phyloP scores from a whole-genome alignment of 2,888 invertebrate genomes.

The Tenthredo scrophulariae region DNA sequence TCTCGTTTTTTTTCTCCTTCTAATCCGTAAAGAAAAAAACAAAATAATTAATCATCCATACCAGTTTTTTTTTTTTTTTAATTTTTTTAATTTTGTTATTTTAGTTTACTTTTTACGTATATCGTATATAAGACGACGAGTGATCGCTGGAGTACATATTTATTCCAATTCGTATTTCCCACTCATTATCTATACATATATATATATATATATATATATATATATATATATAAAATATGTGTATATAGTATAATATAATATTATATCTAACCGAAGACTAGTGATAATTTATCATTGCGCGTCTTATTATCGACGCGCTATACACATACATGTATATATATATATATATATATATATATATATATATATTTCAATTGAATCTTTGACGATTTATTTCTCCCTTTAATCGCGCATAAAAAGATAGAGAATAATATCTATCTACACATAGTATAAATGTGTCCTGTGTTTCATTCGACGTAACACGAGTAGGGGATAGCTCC shows the following conservation, averaged over 20 bases:
- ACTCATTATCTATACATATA: background rate
- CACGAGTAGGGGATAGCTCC: background rate
- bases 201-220: background rate
- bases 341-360: background rate
- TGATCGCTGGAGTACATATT: slow-evolving; percentile 15
- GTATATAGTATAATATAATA: background rate
- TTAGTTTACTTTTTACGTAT: background rate
- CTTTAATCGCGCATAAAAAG: background rate
- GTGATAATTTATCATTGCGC: background rate
- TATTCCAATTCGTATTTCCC: background rate
- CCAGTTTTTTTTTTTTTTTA: background rate
- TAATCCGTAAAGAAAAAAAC: background rate
- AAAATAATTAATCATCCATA: background rate
- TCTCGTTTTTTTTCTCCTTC: background rate
- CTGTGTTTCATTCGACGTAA: background rate
- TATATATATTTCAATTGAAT: background rate
- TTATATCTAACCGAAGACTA: background rate
- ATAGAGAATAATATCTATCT: background rate
- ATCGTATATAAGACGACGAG: slow-evolving; percentile 19
- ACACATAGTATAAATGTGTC: background rate
- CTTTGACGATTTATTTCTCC: background rate
- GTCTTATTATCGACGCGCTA: background rate
- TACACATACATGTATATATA: background rate
- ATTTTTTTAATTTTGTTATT: background rate
- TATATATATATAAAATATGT: background rate